Base-by-base conservation (phyloP, 2,888 invertebrate genomes). In the Seladonia tumulorum region DNA sequence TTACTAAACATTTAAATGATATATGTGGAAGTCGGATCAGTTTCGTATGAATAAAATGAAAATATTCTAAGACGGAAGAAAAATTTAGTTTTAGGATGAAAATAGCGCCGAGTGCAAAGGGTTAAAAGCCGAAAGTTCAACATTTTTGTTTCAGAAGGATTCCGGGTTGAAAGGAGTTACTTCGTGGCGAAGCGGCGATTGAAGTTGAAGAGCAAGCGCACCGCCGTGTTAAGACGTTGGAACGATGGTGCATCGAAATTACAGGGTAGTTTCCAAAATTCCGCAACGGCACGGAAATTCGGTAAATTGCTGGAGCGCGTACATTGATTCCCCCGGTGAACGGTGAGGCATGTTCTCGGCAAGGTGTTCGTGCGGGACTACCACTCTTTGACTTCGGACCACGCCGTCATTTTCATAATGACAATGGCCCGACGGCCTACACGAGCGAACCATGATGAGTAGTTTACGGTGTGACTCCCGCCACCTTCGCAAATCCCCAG, bases 381-480 rank as follows among this genome's bases (percentile, higher is more conserved):
- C 83, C 84, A 89, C 89, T 86, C 83, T 90, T 90, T 78, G 75
- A 49, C 79, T 77, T 45, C 85, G 82, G 79, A 90, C 88, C 89
- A 89, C 91, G 86, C 89, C 78, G 85, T 91, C 84, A 92, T 91
- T 92, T 92, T 91, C 92, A 92, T 90, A 92, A 92, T 90, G 91
- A 92, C 91, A 92, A 92, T 92, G 88, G 90, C 85, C 73, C 81
- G 85, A 71, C 89, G 78, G 70, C 90, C 90, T 87, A 91, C 90
- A 86, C 88, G 57, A 73, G 35, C 57, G 86, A 88, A 88, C 87
- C 89, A 88, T 88, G 92, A 92, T 92, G 92, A 91, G 90, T 89
- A 92, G 88, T 92, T 92, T 89, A 90, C 87, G 75, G 89, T 88
- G 84, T 70, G 87, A 88, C 81, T 87, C 86, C 84, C 74, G 88